Evolutionary conservation across 2,888 invertebrate genomes (phyloP).

Genomic region (Diarsia mendica): DNA sequence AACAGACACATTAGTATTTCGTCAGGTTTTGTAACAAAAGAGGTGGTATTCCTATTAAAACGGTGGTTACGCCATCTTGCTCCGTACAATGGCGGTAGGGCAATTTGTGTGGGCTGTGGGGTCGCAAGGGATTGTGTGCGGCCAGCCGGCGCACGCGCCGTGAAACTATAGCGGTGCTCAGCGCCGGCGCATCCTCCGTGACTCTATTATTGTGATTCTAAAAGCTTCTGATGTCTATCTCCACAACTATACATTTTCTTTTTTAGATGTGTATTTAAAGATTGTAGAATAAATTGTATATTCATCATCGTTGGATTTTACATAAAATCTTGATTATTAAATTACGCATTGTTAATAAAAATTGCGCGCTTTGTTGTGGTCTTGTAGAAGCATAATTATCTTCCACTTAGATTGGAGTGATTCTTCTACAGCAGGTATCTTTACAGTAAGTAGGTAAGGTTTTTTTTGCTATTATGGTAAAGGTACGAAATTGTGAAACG

Average conservation of each 20-base stretch:
- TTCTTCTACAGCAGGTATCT: slow-evolving; percentile 26
- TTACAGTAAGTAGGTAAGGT: slow-evolving; percentile 35
- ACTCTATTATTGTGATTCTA: slow-evolving; percentile 59
- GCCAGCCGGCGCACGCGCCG: slow-evolving; percentile 69
- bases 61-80: slow-evolving; percentile 77
- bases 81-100: slow-evolving; percentile 77
- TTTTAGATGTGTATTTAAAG: slow-evolving; percentile 25
- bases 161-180: slow-evolving; percentile 74
- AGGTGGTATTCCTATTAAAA: slow-evolving; percentile 60
- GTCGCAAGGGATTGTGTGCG: slow-evolving; percentile 70
- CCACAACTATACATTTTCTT: slow-evolving; percentile 19
- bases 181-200: slow-evolving; percentile 64
- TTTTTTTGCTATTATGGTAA: slow-evolving; percentile 28
- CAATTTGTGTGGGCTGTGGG: slow-evolving; percentile 68
- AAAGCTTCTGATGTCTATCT: slow-evolving; percentile 54
- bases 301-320: slow-evolving; percentile 16
- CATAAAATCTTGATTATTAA: slow-evolving; percentile 14
- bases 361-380: slow-evolving; percentile 9
- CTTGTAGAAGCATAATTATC: slow-evolving; percentile 30
- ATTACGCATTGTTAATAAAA: slow-evolving; percentile 30
- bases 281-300: slow-evolving; percentile 20
- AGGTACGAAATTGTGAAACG: slow-evolving; percentile 18
- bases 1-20: slow-evolving; percentile 60
- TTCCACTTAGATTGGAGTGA: slow-evolving; percentile 35
- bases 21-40: slow-evolving; percentile 51